Base-by-base conservation (phyloP, 2,888 invertebrate genomes). In the Ashinkailepas kermadecensis region DNA sequence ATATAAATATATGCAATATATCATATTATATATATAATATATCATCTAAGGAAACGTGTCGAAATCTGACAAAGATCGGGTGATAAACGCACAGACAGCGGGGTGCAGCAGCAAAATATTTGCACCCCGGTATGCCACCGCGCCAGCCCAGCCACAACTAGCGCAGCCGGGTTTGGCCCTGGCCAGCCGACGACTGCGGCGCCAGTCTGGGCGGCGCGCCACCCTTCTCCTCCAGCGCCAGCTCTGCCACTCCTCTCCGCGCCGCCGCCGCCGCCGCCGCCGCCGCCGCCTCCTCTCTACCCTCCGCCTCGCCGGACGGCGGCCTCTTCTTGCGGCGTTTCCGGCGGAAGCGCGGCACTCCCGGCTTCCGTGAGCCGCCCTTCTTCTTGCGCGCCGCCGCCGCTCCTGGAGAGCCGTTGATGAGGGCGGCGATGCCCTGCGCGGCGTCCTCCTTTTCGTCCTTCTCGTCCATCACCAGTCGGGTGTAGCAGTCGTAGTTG, bases 401-500 rank as follows among this genome's bases (percentile, higher is more conserved):
- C 21, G 78, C 23, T n/a, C 23, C 78, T 4, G 58, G 2, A 13
- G 57, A 15, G 56, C 57, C 78, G 58, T 57, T 23, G 58, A 78
- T 78, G 7, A 78, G 12, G n/a, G 57, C 78, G 56, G 15, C 23
- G 57, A 58, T 23, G 12, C 57, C 58, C 23, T 78, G 57, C 7
- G 57, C 57, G 6, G 56, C 78, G n/a, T 78, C 78, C 78, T 78
- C 58, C 13, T 78, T 58, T 11, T 78, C 78, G 78, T 78, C 78
- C 57, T 58, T 78, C 3, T 57, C 56, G 78, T 78, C 78, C 54
- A 83, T 82, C 79, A 80, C 81, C 10, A 89, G 86, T 78, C 91
- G 87, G 25, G 89, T 88, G 85, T 89, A 91, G 1, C 89, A 88
- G 84, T 91, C 91, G 85, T 92, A 92, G 10, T 89, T 87, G 84